Percentiles rank a stretch among this genome's conserved stretches.
Conservation (phyloP, 2,888 invertebrate species). For the Thumatha senex region DNA sequence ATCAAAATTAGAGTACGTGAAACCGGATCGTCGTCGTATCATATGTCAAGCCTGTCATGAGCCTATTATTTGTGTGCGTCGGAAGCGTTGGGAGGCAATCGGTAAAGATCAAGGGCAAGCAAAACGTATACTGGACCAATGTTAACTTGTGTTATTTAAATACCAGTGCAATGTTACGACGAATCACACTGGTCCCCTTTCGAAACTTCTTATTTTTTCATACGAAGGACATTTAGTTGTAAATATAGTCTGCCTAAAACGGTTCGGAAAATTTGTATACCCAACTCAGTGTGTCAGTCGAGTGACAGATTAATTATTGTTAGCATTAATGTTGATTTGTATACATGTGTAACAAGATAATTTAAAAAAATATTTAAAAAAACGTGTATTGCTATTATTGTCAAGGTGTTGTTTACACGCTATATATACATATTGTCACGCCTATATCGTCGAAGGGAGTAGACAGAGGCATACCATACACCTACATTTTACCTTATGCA, state of each 20-base stretch:
- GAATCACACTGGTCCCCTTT: constrained; percentile 65
- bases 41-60: constrained; percentile 36
- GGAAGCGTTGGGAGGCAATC: constrained; percentile 70
- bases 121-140: constrained; percentile 75
- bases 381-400: no score
- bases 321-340: background rate
- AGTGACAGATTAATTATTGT: constrained; percentile 4
- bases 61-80: constrained; percentile 67
- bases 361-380: no score
- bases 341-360: no score
- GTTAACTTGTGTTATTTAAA: constrained; percentile 83
- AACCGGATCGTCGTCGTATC: constrained; percentile 27
- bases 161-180: constrained; percentile 61
- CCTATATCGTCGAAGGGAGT: no score
- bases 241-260: constrained; percentile 9
- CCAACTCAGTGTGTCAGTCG: background rate
- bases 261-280: constrained; percentile 1
- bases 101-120: constrained; percentile 77
- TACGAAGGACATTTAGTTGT: constrained; percentile 54
- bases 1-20: constrained; percentile 5
- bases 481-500: no score
- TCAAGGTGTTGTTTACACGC: no score
- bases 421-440: no score
- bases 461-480: no score
- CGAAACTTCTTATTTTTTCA: constrained; percentile 69